Percentiles rank a stretch among this genome's conserved stretches.
These are phyloP conservation scores for Microplitis demolitor DNA, from an alignment of 1,140 invertebrate species.

Conservation along the genomic window DNA sequence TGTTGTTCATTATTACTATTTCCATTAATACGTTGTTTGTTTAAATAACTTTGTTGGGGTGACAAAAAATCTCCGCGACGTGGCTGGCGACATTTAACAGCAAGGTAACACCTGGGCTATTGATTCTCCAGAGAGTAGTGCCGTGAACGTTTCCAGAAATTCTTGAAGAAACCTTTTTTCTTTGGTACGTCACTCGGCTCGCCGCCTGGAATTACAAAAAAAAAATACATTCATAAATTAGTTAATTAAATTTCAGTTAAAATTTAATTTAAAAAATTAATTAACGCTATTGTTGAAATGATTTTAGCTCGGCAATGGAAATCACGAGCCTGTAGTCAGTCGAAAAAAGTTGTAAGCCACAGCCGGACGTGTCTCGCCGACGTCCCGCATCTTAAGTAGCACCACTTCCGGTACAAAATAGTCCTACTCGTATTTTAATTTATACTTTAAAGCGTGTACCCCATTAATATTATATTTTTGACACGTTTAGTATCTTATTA, in stretches of 20 bases:
- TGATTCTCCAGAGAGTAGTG: slow-evolving; percentile 82
- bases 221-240: neutral
- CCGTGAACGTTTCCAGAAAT: slow-evolving; percentile 80
- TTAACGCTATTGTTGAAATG: too few species aligned
- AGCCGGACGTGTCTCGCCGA: slow-evolving; percentile 3
- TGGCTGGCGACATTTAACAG: slow-evolving; percentile 54
- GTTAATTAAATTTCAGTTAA: neutral
- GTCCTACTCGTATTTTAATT: neutral
- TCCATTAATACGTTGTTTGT: neutral
- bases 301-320: neutral
- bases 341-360: neutral
- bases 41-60: slow-evolving; percentile 10
- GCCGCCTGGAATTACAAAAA: slow-evolving; percentile 65
- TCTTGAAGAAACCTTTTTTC: slow-evolving; percentile 83
- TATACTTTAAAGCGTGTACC: too few species aligned
- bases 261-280: too few species aligned
- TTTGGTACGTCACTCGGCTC: slow-evolving; percentile 70
- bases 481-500: too few species aligned
- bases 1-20: slow-evolving; percentile 36
- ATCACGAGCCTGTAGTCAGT: neutral
- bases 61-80: slow-evolving; percentile 21
- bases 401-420: neutral
- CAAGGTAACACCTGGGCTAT: slow-evolving; percentile 61
- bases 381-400: slow-evolving; percentile 11
- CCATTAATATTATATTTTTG: too few species aligned